Percentiles rank a stretch among this genome's conserved stretches.
These are phyloP conservation scores for Macrotus californicus DNA, from an alignment of 2,113 vertebrate species.

Conservation along the genomic window DNA sequence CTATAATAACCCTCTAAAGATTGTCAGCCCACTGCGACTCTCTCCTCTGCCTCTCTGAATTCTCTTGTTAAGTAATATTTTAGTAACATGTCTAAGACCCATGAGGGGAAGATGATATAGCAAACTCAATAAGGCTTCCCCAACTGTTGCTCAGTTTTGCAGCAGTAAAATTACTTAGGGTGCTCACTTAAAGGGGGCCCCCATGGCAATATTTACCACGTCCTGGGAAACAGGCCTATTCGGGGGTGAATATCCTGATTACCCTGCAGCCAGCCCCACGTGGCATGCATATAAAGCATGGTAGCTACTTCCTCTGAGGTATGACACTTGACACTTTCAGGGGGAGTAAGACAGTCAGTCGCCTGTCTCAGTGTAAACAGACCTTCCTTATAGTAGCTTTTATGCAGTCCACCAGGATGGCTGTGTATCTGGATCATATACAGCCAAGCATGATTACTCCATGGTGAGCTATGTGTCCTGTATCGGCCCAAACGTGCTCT, in stretches of 20 bases:
- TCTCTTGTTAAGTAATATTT: neutral
- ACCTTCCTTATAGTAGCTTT: neutral
- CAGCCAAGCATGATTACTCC: neutral
- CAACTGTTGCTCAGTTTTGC: neutral
- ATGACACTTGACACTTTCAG: neutral
- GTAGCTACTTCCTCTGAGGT: neutral
- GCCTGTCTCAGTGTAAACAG: neutral
- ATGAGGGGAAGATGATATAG: neutral
- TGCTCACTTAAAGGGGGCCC: neutral
- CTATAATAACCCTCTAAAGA: neutral
- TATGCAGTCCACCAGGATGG: neutral
- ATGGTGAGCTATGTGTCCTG: neutral
- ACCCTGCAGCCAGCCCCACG: neutral
- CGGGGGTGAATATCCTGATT: neutral
- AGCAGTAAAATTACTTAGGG: neutral
- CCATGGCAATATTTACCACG: neutral
- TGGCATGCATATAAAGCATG: neutral
- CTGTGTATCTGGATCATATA: neutral
- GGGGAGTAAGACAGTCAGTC: neutral
- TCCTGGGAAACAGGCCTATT: neutral
- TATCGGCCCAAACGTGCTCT: neutral
- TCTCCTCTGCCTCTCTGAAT: neutral
- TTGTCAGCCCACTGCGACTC: neutral
- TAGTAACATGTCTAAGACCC: neutral
- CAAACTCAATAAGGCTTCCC: neutral